phyloP scores from a whole-genome alignment of 2,888 invertebrate species.

The Junonia oenone region DNA sequence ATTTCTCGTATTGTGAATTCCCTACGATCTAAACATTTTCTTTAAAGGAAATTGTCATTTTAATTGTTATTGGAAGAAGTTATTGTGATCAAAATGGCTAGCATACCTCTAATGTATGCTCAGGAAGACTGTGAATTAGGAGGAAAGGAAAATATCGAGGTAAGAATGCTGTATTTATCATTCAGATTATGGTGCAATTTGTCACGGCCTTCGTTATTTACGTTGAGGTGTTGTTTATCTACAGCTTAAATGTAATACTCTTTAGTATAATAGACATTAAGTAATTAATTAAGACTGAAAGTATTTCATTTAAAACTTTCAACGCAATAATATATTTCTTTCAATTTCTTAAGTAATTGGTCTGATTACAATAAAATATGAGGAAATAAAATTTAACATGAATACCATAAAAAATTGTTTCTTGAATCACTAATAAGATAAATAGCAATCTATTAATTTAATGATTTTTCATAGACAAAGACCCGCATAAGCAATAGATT shows the following conservation, averaged over 20 bases:
- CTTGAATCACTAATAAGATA: too few relatives aligned
- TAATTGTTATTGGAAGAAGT: constrained; percentile 1
- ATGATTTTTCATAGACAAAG: too few relatives aligned
- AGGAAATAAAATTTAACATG: too few relatives aligned
- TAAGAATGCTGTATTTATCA: constrained; percentile 33
- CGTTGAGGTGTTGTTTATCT: constrained; percentile 19
- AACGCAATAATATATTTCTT: too few relatives aligned
- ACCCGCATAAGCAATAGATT: too few relatives aligned
- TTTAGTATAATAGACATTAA: background rate
- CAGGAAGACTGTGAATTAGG: constrained; percentile 84
- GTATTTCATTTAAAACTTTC: too few relatives aligned
- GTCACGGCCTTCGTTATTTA: constrained; percentile 27
- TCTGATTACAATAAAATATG: too few relatives aligned
- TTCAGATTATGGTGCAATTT: constrained; percentile 15
- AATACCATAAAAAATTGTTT: too few relatives aligned
- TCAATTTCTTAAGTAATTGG: too few relatives aligned
- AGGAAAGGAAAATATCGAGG: constrained; percentile 80
- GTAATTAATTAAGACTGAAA: too few relatives aligned
- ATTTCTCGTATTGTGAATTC: constrained; percentile 1
- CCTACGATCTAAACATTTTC: background rate
- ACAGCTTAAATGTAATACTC: background rate
- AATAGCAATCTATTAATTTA: too few relatives aligned
- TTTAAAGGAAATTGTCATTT: background rate
- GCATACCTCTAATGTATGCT: constrained; percentile 80
- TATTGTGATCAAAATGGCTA: constrained; percentile 52